These are phyloP conservation scores for Calephelis nemesis DNA, from an alignment of 1,140 invertebrate genomes.

Conservation along the genomic window DNA sequence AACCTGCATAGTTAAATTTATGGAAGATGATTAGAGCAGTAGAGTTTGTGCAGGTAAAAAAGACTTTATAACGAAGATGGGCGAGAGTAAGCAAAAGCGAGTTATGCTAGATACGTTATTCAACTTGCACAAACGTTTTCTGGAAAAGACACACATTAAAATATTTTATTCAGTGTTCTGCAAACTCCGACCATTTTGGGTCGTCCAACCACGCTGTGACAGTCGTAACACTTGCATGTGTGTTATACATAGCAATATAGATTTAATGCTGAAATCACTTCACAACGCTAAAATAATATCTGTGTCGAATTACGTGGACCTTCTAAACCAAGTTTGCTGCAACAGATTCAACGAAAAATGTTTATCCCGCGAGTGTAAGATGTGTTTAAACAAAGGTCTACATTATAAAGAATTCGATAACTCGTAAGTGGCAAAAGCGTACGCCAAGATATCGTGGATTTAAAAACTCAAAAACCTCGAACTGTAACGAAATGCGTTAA, in stretches of 20 bases:
- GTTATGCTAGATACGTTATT: constrained; percentile 19
- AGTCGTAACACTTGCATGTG: constrained; percentile 3
- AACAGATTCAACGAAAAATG: constrained; percentile 11
- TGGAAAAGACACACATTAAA: constrained; percentile 18
- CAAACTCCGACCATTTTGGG: constrained; percentile 15
- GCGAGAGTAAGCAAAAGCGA: constrained; percentile 21
- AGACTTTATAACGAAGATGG: constrained; percentile 20
- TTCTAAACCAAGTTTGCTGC: constrained; percentile 10
- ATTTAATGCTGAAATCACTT: constrained; percentile 6
- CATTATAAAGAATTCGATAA: constrained; percentile 4
- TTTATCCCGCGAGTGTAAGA: neutral
- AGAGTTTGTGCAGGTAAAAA: constrained; percentile 19
- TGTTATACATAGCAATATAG: constrained; percentile 1
- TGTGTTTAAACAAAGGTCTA: neutral
- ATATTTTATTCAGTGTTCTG: constrained; percentile 12
- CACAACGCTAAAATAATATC: constrained; percentile 4
- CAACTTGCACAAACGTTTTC: constrained; percentile 18
- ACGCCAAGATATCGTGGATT: constrained; percentile 3
- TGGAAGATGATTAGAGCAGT: constrained; percentile 13
- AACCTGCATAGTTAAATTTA: constrained; percentile 17
- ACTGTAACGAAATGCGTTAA: neutral
- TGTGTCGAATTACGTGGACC: neutral
- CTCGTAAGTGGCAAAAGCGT: neutral
- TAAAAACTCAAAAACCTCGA: constrained; percentile 6
- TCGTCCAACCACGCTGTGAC: constrained; percentile 4